Base-by-base conservation (phyloP, 2,113 vertebrate genomes). In the Ahaetulla prasina region DNA sequence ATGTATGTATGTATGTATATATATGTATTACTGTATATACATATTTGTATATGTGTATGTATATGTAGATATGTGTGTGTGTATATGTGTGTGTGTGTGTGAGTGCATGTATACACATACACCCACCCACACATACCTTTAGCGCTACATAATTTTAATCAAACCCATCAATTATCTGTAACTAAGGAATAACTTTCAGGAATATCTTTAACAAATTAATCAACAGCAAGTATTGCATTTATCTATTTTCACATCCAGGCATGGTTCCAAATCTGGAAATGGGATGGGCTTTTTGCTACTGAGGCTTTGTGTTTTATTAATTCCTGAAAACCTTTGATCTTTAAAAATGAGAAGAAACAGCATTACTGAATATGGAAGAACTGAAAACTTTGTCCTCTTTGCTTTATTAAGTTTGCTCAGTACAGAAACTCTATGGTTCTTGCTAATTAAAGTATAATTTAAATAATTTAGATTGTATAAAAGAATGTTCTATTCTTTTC, bases 171-270 rank as follows among this genome's bases (percentile, higher is more conserved):
- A 52, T 14, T 50, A 27, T 87, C 25, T 14, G 3, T 87, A 87
- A 88, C 35, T 88, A 53, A 80, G 54, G 35, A 45, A 84, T 9
- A 94, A 87, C 52, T 91, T 63, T 95, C 27, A 20, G 49, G 60
- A 84, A 54, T 43, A 93, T 35, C 12, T 55, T 35, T 63, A n/a
- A 25, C 45, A 57, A 57, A 87, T 57, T 50, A 87, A 47, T 10
- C 20, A 87, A 85, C 12, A 18, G 2, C 54, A 30, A 87, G 2
- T 53, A 14, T 55, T 55, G 35, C 23, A 39, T 8, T 25, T 85
- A 55, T 43, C 5, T 35, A 43, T 55, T 80, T 30, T 87, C 30
- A 11, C 35, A 43, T 85, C 35, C n/a, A 16, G 23, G 4, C 50
- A 27, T 16, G 0, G 8, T 18, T 80, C 18, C 14, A 88, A 43